Percentiles rank a stretch among this genome's conserved stretches.
Conservation (phyloP, 2,888 invertebrate genomes). For the Agonopterix alstromeriana region DNA sequence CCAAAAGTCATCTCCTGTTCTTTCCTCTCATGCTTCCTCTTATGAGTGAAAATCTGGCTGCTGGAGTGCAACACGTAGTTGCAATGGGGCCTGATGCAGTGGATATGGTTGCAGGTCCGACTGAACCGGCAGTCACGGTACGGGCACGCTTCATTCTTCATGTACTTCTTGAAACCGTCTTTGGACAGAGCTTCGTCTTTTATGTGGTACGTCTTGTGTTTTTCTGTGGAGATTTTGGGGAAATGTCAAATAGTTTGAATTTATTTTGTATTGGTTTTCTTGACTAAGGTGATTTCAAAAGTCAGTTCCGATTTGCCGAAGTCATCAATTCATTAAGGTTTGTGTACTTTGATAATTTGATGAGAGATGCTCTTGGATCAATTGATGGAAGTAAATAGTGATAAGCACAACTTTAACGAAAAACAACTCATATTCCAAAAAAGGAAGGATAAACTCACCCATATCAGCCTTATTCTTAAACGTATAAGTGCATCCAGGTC, state of each 20-base stretch:
- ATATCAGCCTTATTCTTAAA: constrained; percentile 99
- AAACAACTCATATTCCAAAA: too few species aligned
- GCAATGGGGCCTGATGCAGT: constrained; percentile 96
- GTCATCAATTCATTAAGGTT: too few species aligned
- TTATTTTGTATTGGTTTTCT: too few species aligned
- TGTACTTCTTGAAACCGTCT: constrained; percentile 99
- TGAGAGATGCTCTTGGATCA: too few species aligned
- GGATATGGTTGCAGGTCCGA: constrained; percentile 97
- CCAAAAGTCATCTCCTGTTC: constrained; percentile 93
- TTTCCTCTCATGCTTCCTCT: constrained; percentile 96
- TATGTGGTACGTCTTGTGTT: constrained; percentile 98
- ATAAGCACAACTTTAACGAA: too few species aligned
- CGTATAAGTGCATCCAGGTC: constrained; percentile 93
- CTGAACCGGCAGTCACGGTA: constrained; percentile 96
- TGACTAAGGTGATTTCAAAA: too few species aligned
- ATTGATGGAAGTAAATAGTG: too few species aligned
- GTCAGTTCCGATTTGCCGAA: too few species aligned
- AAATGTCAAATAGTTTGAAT: background rate
- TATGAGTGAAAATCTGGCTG: constrained; percentile 97
- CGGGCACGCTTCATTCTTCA: constrained; percentile 96
- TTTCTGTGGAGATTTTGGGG: constrained; percentile 79
- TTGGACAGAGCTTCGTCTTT: constrained; percentile 96
- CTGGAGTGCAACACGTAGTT: constrained; percentile 97
- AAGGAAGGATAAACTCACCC: constrained; percentile 81
- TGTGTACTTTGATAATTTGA: too few species aligned